These are phyloP conservation scores for Agrilus planipennis DNA, from an alignment of 1,140 invertebrate genomes.

Conservation along the genomic window DNA sequence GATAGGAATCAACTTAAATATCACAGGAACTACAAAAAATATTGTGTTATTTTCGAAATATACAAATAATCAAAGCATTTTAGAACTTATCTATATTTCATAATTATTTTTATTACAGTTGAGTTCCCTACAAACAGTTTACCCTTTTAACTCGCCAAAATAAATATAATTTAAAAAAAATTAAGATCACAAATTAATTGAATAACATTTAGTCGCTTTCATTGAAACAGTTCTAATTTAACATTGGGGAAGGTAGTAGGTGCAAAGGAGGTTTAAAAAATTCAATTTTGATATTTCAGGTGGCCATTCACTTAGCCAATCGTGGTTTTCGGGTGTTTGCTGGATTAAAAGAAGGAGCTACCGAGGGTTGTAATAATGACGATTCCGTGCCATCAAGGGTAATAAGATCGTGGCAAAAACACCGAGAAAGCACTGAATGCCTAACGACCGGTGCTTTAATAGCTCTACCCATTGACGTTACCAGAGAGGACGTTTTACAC, in stretches of 20 bases:
- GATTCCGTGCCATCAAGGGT: constrained; percentile 45
- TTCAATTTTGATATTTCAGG: constrained; percentile 30
- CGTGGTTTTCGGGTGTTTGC: constrained; percentile 64
- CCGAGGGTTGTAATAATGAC: constrained; percentile 35
- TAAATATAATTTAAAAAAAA: too few species aligned
- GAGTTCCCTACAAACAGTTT: too few species aligned
- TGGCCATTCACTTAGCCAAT: constrained; percentile 51
- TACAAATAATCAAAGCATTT: too few species aligned
- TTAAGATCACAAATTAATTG: too few species aligned
- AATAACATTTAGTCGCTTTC: too few species aligned
- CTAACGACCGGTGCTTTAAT: constrained; percentile 45
- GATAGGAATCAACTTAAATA: too few species aligned
- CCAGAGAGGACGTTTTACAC: constrained; percentile 63
- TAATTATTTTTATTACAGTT: too few species aligned
- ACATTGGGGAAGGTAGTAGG: neutral
- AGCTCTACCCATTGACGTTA: constrained; percentile 62
- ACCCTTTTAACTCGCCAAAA: too few species aligned
- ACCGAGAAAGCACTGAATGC: constrained; percentile 35
- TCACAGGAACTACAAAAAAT: too few species aligned
- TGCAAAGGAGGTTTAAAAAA: too few species aligned
- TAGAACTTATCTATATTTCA: too few species aligned
- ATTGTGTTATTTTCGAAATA: too few species aligned
- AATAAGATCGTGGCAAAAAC: constrained; percentile 43
- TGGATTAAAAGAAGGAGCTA: constrained; percentile 47
- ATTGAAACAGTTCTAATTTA: neutral